Evolutionary conservation across 2,797 vertebrate genomes (phyloP).

Genomic region (Mormyrops attenuatus): DNA sequence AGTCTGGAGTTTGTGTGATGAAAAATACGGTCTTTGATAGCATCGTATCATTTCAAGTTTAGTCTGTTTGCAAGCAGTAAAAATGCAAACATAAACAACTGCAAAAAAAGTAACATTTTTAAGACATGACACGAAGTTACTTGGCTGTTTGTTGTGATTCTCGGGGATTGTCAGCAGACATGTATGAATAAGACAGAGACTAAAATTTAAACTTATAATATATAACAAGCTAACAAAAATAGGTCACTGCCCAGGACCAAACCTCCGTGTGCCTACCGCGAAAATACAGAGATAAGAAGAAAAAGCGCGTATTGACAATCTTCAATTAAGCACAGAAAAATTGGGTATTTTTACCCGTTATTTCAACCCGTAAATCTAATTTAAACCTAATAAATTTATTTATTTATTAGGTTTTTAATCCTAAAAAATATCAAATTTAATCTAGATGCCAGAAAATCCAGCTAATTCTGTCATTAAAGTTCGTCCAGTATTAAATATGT

Average conservation of each 20-base stretch:
- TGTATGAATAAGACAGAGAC: background rate
- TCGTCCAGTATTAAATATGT: background rate
- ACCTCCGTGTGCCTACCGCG: too few relatives aligned
- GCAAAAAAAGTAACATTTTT: constrained; percentile 5
- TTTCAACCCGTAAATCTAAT: background rate
- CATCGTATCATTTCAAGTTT: constrained; percentile 2
- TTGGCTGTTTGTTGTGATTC: background rate
- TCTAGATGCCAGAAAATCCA: background rate
- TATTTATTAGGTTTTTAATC: too few relatives aligned
- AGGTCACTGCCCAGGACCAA: background rate
- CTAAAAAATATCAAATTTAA: background rate
- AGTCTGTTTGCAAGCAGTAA: constrained; percentile 13
- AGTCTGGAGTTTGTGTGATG: background rate
- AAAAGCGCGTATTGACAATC: background rate
- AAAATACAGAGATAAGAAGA: background rate
- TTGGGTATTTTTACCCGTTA: background rate
- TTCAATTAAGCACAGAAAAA: constrained; percentile 11
- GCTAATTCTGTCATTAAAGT: background rate
- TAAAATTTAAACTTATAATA: background rate
- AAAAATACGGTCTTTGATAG: background rate
- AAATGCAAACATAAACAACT: constrained; percentile 14
- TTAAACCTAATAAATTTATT: too few relatives aligned
- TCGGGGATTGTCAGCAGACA: background rate
- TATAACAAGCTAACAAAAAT: background rate
- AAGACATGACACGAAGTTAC: background rate